phyloP scores from a whole-genome alignment of 2,888 invertebrate species.

The Dynastes hyllus region DNA sequence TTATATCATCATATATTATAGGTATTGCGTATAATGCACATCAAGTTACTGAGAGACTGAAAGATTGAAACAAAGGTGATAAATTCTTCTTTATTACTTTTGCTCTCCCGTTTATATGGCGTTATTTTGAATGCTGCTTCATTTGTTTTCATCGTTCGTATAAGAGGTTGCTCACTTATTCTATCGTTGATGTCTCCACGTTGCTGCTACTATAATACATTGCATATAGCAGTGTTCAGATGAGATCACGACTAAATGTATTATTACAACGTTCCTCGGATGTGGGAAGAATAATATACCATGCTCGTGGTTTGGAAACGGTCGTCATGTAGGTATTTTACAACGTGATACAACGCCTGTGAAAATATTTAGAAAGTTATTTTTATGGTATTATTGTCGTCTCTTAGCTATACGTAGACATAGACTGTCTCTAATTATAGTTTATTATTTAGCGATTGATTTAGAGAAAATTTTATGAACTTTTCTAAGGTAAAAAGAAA shows the following conservation, averaged over 20 bases:
- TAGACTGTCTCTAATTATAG: background rate
- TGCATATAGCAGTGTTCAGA: conserved; percentile 34
- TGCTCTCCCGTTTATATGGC: too few species aligned
- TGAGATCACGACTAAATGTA: conserved; percentile 28
- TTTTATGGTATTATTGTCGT: conserved; percentile 1
- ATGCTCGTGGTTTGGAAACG: conserved; percentile 1
- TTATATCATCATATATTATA: background rate
- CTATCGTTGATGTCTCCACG: conserved; percentile 33
- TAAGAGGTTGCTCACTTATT: conserved; percentile 22
- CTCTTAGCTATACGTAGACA: background rate
- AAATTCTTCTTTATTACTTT: too few species aligned
- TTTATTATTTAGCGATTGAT: too few species aligned
- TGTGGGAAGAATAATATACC: background rate
- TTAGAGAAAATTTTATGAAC: too few species aligned
- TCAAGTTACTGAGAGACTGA: too few species aligned
- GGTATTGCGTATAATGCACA: too few species aligned
- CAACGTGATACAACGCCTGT: background rate
- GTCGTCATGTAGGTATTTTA: background rate
- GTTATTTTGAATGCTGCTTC: too few species aligned
- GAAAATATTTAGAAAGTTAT: conserved; percentile 5
- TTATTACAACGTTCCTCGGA: conserved; percentile 10
- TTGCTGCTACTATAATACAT: background rate
- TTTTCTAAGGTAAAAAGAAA: too few species aligned
- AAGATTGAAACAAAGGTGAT: too few species aligned
- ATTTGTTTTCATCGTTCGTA: background rate